Percentiles rank a stretch among this genome's conserved stretches.
phyloP scores from a whole-genome alignment of 2,888 invertebrate species.

The Aporophyla nigra region DNA sequence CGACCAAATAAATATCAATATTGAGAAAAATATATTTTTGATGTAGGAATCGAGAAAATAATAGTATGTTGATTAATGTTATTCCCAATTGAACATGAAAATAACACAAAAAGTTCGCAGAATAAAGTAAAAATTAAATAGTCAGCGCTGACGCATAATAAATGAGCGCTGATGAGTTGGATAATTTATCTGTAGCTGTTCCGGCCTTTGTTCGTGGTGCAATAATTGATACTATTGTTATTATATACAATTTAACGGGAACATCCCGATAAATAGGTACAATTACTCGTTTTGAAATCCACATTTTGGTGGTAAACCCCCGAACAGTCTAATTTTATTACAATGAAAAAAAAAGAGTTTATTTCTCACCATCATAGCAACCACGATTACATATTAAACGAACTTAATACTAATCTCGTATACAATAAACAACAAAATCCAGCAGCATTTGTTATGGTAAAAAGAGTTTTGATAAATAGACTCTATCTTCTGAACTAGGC shows the following conservation, averaged over 20 bases:
- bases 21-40: neutral
- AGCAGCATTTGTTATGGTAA: no score
- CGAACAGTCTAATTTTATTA: no score
- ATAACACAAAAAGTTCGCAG: slow-evolving; percentile 2
- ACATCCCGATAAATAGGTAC: slow-evolving; percentile 4
- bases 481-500: no score
- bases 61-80: neutral
- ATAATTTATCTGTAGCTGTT: slow-evolving; percentile 45
- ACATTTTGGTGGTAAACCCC: neutral
- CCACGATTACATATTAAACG: no score
- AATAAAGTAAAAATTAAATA: slow-evolving; percentile 20
- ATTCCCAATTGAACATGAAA: slow-evolving; percentile 3
- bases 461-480: no score
- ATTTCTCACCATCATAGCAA: no score
- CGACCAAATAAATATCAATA: neutral
- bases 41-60: neutral
- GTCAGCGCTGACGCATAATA: slow-evolving; percentile 25
- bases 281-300: neutral
- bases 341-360: no score
- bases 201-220: slow-evolving; percentile 44
- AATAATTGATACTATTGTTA: slow-evolving; percentile 33
- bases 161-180: slow-evolving; percentile 31
- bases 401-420: no score
- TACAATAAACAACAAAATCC: no score
- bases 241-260: slow-evolving; percentile 22